These are phyloP conservation scores for Ectemnius lituratus DNA, from an alignment of 2,888 invertebrate species.

Conservation along the genomic window DNA sequence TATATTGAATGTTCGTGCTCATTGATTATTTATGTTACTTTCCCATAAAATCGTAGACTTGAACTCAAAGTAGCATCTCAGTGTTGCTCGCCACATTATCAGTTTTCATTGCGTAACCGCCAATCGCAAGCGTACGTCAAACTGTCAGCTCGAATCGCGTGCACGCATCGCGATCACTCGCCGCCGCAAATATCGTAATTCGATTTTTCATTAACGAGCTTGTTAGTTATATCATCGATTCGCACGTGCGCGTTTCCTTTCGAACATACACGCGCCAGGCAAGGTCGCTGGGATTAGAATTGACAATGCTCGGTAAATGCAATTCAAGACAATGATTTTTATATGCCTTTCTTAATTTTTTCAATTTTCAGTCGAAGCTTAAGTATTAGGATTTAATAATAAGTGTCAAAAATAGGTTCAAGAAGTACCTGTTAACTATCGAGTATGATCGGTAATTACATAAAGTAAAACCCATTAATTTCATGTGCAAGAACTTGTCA, in stretches of 20 bases:
- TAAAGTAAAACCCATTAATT: neutral
- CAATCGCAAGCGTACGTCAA: slow-evolving; percentile 2
- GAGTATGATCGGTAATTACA: too few relatives aligned
- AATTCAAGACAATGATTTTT: too few relatives aligned
- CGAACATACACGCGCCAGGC: neutral
- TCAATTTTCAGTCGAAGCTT: too few relatives aligned
- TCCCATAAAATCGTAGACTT: too few relatives aligned
- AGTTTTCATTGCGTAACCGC: slow-evolving; percentile 36
- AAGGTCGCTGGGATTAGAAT: too few relatives aligned
- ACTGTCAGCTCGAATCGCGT: slow-evolving; percentile 15
- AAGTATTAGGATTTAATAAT: too few relatives aligned
- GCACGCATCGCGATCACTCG: slow-evolving; percentile 19
- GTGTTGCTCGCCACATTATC: slow-evolving; percentile 23
- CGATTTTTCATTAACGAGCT: slow-evolving; percentile 25
- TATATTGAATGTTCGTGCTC: too few relatives aligned
- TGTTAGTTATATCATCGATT: slow-evolving; percentile 6
- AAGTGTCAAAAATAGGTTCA: too few relatives aligned
- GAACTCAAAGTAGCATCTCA: neutral
- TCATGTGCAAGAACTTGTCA: neutral
- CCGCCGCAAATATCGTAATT: slow-evolving; percentile 25
- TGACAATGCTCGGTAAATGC: too few relatives aligned
- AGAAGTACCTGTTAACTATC: too few relatives aligned
- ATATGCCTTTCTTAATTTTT: too few relatives aligned
- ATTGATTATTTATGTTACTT: too few relatives aligned
- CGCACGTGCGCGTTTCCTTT: slow-evolving; percentile 8